A percentile compares a stretch with the other conserved stretches of the same genome.
These are phyloP conservation scores for Sinohyriopsis cumingii DNA, from an alignment of 2,888 invertebrate species.

Conservation along the genomic window DNA sequence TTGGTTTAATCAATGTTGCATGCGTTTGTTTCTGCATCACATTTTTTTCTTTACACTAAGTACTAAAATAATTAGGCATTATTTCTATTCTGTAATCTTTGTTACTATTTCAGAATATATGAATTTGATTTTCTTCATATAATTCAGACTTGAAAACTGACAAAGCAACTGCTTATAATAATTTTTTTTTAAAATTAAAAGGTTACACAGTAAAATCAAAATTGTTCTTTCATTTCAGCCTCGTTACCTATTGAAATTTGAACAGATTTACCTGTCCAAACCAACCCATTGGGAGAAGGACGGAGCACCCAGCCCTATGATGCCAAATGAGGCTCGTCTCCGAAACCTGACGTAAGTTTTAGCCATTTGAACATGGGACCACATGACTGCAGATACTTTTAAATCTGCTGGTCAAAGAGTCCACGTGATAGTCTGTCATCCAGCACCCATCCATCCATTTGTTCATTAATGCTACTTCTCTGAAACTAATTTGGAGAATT, in stretches of 20 bases:
- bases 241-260: conserved; percentile 94
- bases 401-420: background rate
- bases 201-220: no score
- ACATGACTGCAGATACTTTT: background rate
- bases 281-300: conserved; percentile 99
- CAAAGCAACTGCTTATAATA: no score
- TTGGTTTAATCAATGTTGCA: background rate
- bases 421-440: background rate
- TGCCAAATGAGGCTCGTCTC: conserved; percentile 98
- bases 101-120: no score
- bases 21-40: background rate
- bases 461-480: no score
- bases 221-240: conserved; percentile 75
- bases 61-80: no score
- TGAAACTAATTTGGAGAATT: no score
- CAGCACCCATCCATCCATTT: no score
- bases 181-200: no score
- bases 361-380: background rate
- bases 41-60: no score
- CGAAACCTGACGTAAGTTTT: conserved; percentile 86
- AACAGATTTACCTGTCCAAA: conserved; percentile 98
- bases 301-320: conserved; percentile 99
- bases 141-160: no score
- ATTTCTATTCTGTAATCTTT: no score
- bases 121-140: no score